A percentile compares a stretch with the other conserved stretches of the same genome.
Evolutionary conservation across 2,797 vertebrate species (phyloP).

Genomic region (Astyanax mexicanus): DNA sequence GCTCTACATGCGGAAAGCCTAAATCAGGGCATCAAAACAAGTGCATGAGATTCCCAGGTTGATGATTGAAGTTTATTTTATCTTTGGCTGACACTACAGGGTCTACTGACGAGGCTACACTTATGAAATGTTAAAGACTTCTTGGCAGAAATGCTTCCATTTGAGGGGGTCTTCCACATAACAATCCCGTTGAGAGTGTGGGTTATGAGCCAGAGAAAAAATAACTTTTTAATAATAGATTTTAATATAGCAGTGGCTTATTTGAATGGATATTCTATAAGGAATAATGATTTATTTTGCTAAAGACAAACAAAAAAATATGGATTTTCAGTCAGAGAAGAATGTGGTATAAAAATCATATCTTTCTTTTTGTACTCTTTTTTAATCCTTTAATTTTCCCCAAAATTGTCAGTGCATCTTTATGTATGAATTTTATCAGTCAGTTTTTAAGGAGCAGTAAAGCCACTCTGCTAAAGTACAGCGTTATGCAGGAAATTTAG

Average conservation of each 20-base stretch:
- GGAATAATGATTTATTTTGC: neutral
- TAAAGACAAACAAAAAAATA: too few relatives aligned
- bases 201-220: neutral
- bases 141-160: neutral
- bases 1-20: too few relatives aligned
- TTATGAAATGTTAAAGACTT: neutral
- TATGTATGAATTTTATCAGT: too few relatives aligned
- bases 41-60: neutral
- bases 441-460: too few relatives aligned
- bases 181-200: neutral
- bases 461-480: too few relatives aligned
- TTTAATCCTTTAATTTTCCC: too few relatives aligned
- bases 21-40: neutral
- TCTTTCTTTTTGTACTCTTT: too few relatives aligned
- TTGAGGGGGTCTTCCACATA: neutral
- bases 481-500: too few relatives aligned
- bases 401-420: too few relatives aligned
- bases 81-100: neutral
- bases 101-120: neutral
- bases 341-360: too few relatives aligned
- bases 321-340: too few relatives aligned
- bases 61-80: neutral
- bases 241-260: neutral
- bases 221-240: neutral
- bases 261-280: neutral